Percentiles rank a stretch among this genome's conserved stretches.
Conservation (phyloP, 1,140 invertebrate genomes). For the Drosophila busckii region DNA sequence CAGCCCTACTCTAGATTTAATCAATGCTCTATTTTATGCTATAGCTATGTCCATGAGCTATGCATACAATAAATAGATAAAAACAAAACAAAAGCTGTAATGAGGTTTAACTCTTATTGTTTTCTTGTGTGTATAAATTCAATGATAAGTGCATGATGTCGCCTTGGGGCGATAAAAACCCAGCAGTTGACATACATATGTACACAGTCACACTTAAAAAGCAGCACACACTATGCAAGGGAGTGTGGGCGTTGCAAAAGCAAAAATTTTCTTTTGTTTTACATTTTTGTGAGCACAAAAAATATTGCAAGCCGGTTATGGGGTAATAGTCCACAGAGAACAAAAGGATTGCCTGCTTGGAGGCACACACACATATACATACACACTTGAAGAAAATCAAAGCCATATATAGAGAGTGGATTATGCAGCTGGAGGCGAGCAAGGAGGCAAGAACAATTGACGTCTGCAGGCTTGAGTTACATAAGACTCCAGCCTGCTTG, state of each 20-base stretch:
- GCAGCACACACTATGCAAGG: too few relatives aligned
- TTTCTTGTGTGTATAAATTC: slow-evolving; percentile 15
- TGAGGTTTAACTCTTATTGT: slow-evolving; percentile 8
- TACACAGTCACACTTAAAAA: slow-evolving; percentile 4
- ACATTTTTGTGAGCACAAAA: slow-evolving; percentile 11
- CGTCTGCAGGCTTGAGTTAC: slow-evolving; percentile 61
- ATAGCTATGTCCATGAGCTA: too few relatives aligned
- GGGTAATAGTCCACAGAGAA: slow-evolving; percentile 42
- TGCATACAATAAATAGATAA: neutral
- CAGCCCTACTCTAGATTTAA: too few relatives aligned
- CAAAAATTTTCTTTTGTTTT: too few relatives aligned
- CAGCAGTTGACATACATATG: slow-evolving; percentile 56
- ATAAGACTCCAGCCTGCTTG: slow-evolving; percentile 40
- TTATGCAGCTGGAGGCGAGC: slow-evolving; percentile 15
- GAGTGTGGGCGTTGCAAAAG: too few relatives aligned
- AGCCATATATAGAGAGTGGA: slow-evolving; percentile 7
- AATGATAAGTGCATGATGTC: slow-evolving; percentile 57
- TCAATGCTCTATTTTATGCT: too few relatives aligned
- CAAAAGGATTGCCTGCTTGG: neutral
- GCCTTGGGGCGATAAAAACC: slow-evolving; percentile 57
- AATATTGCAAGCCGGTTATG: slow-evolving; percentile 44
- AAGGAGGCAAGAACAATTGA: slow-evolving; percentile 34
- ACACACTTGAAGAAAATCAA: slow-evolving; percentile 29
- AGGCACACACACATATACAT: slow-evolving; percentile 33
- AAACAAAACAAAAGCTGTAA: neutral